Conservation (phyloP, 2,113 vertebrate genomes). For the Cephalopterus ornatus region DNA sequence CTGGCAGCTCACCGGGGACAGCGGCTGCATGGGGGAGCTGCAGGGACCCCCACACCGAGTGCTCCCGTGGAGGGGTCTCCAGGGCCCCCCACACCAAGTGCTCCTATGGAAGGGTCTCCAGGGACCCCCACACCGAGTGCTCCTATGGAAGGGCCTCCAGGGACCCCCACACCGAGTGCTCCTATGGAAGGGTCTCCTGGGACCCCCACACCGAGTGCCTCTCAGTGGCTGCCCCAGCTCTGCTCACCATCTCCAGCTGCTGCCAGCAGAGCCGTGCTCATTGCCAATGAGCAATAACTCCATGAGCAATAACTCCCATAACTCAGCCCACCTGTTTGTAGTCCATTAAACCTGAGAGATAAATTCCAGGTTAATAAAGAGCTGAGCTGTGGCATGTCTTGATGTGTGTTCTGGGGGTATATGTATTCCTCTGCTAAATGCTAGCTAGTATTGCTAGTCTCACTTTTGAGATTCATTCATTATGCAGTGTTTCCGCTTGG, state of each 20-base stretch:
- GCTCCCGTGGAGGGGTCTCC: too few relatives aligned
- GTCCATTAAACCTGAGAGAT: neutral
- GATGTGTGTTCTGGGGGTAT: fast-evolving
- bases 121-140: neutral
- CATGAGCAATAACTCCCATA: neutral
- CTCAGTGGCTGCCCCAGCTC: fast-evolving
- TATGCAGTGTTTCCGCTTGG: neutral
- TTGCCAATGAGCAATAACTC: neutral
- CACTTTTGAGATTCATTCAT: neutral
- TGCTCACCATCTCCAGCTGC: neutral
- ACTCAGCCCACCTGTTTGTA: neutral
- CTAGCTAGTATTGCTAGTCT: neutral
- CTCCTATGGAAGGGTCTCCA: neutral
- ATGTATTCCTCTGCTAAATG: neutral
- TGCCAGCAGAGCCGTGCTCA: fast-evolving
- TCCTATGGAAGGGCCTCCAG: neutral
- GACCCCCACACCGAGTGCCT: too few relatives aligned
- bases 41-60: too few relatives aligned
- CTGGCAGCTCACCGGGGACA: neutral
- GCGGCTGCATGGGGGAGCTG: neutral
- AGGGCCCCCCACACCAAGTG: too few relatives aligned
- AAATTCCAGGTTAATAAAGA: neutral
- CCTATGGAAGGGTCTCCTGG: too few relatives aligned
- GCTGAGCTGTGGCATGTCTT: fast-evolving
- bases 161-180: neutral